These are phyloP conservation scores for Hippocampus mohnikei DNA, from an alignment of 2,113 vertebrate species.

Conservation along the genomic window DNA sequence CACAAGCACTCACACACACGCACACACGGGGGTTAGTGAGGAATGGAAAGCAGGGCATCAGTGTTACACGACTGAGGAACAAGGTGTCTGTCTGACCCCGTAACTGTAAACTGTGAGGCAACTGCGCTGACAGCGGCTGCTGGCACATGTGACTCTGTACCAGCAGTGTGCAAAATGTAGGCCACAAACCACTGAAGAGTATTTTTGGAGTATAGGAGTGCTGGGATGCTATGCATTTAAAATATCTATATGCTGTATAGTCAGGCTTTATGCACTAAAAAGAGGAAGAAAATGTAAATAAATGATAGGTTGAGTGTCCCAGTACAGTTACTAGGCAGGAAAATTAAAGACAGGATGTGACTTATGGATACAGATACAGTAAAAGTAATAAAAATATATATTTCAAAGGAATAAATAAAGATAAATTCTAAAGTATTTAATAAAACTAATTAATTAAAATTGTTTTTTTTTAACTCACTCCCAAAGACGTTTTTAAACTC, in stretches of 20 bases:
- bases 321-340: too few species aligned
- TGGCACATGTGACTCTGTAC: conserved; percentile 19
- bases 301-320: too few species aligned
- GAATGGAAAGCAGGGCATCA: conserved; percentile 27
- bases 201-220: not conserved
- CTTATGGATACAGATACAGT: too few species aligned
- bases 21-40: not conserved
- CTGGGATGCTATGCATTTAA: not conserved
- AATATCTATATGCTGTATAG: not conserved
- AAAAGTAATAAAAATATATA: too few species aligned
- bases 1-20: not conserved
- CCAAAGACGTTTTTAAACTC: too few species aligned
- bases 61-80: conserved; percentile 41
- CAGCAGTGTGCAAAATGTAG: conserved; percentile 29
- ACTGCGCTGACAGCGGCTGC: conserved; percentile 39
- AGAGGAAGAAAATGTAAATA: not conserved
- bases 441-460: too few species aligned
- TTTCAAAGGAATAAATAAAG: too few species aligned
- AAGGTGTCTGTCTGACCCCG: conserved; percentile 54
- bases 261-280: not conserved
- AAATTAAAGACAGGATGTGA: too few species aligned
- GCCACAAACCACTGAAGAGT: conserved; percentile 27
- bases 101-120: conserved; percentile 57
- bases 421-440: too few species aligned
- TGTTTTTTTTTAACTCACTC: too few species aligned